Conservation (phyloP, 2,888 invertebrate genomes). For the Pandemis heparana region DNA sequence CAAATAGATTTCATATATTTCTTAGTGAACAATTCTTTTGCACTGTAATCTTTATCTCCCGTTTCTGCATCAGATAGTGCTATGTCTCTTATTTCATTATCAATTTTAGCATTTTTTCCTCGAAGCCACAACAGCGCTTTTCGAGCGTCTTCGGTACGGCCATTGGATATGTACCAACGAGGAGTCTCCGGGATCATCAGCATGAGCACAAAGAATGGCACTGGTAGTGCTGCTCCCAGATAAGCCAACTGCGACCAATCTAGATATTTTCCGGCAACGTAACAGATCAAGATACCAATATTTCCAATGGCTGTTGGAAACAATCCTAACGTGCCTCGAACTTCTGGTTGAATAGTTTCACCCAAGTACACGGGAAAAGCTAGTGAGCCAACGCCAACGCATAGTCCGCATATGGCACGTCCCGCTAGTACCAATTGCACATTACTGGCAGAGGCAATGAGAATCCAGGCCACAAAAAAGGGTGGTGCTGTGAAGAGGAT, state of each 20-base stretch:
- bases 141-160: slow-evolving; percentile 90
- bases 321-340: slow-evolving; percentile 95
- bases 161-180: slow-evolving; percentile 94
- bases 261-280: slow-evolving; percentile 91
- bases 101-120: slow-evolving; percentile 91
- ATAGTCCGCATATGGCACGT: slow-evolving; percentile 93
- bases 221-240: slow-evolving; percentile 90
- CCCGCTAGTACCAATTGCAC: slow-evolving; percentile 91
- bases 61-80: slow-evolving; percentile 89
- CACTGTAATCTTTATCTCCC: slow-evolving; percentile 86
- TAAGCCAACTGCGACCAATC: slow-evolving; percentile 94
- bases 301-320: slow-evolving; percentile 95
- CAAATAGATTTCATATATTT: slow-evolving; percentile 92
- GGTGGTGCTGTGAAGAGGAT: slow-evolving; percentile 92
- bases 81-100: slow-evolving; percentile 91
- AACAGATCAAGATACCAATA: slow-evolving; percentile 92
- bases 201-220: slow-evolving; percentile 93
- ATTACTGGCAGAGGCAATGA: slow-evolving; percentile 91
- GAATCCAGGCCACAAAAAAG: slow-evolving; percentile 93
- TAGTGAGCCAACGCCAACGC: slow-evolving; percentile 95
- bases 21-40: slow-evolving; percentile 88
- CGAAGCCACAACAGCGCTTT: slow-evolving; percentile 94
- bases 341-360: slow-evolving; percentile 96
- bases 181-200: slow-evolving; percentile 97
- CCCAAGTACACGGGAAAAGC: slow-evolving; percentile 97